Evolutionary conservation across 37 sponge, comb jelly and placozoan species (phyloP).

Genomic region (Bolinopsis microptera): DNA sequence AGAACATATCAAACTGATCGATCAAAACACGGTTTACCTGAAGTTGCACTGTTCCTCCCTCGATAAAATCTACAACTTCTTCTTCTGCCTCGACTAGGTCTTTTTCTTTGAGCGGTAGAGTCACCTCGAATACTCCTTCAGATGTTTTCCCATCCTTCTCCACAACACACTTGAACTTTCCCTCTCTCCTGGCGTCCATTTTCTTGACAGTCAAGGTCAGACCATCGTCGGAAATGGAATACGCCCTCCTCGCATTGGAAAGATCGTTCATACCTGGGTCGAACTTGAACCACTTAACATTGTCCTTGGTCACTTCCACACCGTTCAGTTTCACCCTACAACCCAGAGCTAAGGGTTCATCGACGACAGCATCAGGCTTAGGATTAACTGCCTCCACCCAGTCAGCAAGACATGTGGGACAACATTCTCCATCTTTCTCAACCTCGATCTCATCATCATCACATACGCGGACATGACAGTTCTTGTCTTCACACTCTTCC

Average conservation of each 20-base stretch:
- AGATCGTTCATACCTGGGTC: not conserved
- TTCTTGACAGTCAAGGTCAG: constrained; percentile 30
- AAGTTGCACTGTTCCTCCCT: not conserved
- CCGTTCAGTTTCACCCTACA: constrained; percentile 8
- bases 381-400: constrained; percentile 58
- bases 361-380: not conserved
- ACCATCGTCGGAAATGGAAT: constrained; percentile 21
- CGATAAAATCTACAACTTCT: not conserved
- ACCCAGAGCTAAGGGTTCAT: not conserved
- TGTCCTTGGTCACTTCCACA: not conserved
- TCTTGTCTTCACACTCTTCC: constrained; percentile 5
- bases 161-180: constrained; percentile 7
- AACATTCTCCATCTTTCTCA: constrained; percentile 3
- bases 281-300: constrained; percentile 1
- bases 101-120: not conserved
- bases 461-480: not conserved
- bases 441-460: constrained; percentile 59
- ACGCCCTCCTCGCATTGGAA: not conserved
- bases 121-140: constrained; percentile 1
- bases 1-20: too few relatives aligned
- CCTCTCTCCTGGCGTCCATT: not conserved
- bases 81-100: constrained; percentile 13
- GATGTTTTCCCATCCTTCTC: constrained; percentile 15
- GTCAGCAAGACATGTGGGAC: constrained; percentile 32
- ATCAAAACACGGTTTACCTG: too few relatives aligned